Percentiles rank a stretch among this genome's conserved stretches.
Evolutionary conservation across 2,888 invertebrate species (phyloP).

Genomic region (Sinohyriopsis cumingii): DNA sequence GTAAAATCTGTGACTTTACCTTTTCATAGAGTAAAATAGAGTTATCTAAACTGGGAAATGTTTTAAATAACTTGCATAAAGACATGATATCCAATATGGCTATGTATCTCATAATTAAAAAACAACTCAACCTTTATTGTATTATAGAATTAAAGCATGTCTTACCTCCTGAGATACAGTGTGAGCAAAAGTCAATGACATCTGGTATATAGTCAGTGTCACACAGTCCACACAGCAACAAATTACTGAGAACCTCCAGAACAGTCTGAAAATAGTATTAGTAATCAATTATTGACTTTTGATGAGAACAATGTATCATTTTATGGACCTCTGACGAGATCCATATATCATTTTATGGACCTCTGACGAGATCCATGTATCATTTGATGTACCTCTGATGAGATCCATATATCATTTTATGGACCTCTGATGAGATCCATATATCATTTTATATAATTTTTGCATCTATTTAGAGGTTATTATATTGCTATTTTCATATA

Average conservation of each 20-base stretch:
- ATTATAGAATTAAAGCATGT: not conserved
- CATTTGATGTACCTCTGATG: not conserved
- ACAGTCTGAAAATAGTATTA: constrained; percentile 16
- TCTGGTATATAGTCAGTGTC: constrained; percentile 29
- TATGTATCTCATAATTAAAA: not conserved
- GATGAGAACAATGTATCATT: not conserved
- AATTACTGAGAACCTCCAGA: constrained; percentile 32
- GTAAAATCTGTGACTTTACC: too few relatives aligned
- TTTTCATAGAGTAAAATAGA: too few relatives aligned
- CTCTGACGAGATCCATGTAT: too few relatives aligned
- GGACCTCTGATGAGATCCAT: not conserved
- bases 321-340: not conserved
- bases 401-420: not conserved
- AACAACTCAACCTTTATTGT: not conserved
- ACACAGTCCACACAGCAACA: constrained; percentile 46
- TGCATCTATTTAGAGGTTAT: not conserved
- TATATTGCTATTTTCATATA: too few relatives aligned
- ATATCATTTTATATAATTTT: not conserved
- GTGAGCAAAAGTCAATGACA: constrained; percentile 37
- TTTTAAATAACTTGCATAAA: too few relatives aligned
- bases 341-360: too few relatives aligned
- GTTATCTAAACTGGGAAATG: too few relatives aligned
- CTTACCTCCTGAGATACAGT: constrained; percentile 28
- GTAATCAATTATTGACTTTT: not conserved
- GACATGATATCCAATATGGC: not conserved